A percentile compares a stretch with the other conserved stretches of the same genome.
Conservation (phyloP, 2,888 invertebrate species). For the Coelopa pilipes region DNA sequence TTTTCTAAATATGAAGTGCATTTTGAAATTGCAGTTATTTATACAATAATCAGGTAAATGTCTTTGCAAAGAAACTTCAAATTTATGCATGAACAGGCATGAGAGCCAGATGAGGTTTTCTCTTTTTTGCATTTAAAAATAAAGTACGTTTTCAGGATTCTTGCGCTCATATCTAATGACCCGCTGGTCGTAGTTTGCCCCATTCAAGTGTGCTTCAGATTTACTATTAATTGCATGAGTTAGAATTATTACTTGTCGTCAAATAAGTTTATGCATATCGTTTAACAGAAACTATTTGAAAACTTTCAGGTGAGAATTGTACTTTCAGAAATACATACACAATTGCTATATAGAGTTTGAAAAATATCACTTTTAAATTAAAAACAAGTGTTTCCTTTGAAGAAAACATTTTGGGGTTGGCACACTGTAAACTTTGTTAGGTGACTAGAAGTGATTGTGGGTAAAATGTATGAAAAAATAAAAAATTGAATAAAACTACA, state of each 20-base stretch:
- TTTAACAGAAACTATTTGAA: constrained; percentile 64
- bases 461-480: background rate
- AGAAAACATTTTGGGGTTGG: constrained; percentile 12
- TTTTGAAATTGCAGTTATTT: background rate
- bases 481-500: background rate
- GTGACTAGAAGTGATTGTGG: background rate
- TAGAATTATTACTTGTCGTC: background rate
- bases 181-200: too few species aligned
- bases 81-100: background rate
- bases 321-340: constrained; percentile 56
- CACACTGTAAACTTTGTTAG: constrained; percentile 11
- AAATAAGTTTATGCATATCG: constrained; percentile 14
- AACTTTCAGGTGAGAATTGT: constrained; percentile 66
- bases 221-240: background rate
- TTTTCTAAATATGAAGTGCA: too few species aligned
- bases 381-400: background rate
- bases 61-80: constrained; percentile 1
- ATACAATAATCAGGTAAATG: constrained; percentile 20
- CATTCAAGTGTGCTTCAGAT: background rate
- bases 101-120: too few species aligned
- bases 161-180: too few species aligned
- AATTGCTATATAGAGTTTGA: background rate
- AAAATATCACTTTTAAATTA: constrained; percentile 9
- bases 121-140: too few species aligned
- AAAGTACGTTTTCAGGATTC: too few species aligned